phyloP scores from a whole-genome alignment of 2,797 vertebrate species.

The Hapalemur alaotrensis region DNA sequence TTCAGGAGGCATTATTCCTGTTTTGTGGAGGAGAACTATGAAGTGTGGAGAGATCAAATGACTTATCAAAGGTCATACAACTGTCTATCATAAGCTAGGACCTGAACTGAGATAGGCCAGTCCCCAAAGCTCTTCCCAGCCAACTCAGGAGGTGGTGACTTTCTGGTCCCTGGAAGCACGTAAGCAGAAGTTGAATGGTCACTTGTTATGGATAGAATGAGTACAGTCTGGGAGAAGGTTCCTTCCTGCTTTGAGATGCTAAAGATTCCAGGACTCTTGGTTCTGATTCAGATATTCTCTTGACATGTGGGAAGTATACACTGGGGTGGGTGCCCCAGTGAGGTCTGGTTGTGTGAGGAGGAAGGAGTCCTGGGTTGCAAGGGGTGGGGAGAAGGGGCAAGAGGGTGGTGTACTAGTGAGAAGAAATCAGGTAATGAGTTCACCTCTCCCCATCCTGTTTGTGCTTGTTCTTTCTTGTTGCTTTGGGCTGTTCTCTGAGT shows the following conservation, averaged over 20 bases:
- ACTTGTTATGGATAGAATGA: not conserved
- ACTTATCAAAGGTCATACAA: not conserved
- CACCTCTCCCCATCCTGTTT: not conserved
- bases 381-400: not conserved
- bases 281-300: not conserved
- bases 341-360: not conserved
- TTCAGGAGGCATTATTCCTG: not conserved
- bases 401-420: not conserved
- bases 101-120: not conserved
- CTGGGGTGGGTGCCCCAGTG: not conserved
- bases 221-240: not conserved
- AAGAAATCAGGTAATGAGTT: not conserved
- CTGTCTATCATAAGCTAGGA: not conserved
- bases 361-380: not conserved
- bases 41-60: not conserved
- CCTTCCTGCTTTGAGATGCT: not conserved
- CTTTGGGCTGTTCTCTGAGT: not conserved
- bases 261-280: not conserved
- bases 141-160: not conserved
- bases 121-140: not conserved
- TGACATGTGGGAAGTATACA: not conserved
- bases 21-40: not conserved
- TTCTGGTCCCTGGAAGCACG: not conserved
- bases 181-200: not conserved
- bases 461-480: constrained; percentile 24